phyloP scores from a whole-genome alignment of 2,888 invertebrate genomes.

The Metopia argyrocephala region DNA sequence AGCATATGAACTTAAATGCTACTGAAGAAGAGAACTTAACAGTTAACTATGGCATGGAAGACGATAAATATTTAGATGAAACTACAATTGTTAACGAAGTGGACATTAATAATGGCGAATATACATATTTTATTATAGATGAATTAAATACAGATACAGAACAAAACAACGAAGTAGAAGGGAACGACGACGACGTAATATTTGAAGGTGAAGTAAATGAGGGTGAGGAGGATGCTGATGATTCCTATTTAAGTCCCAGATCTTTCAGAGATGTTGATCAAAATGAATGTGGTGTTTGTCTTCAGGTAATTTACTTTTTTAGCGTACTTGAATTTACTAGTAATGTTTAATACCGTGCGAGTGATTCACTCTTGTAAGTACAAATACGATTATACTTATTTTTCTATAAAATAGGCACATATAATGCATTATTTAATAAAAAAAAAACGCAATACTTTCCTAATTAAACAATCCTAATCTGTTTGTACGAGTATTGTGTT shows the following conservation, averaged over 20 bases:
- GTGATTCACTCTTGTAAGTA: too few relatives aligned
- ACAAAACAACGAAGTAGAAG: not conserved
- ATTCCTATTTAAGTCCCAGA: not conserved
- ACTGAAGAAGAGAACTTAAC: not conserved
- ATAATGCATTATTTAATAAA: too few relatives aligned
- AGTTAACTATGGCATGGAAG: not conserved
- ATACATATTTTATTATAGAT: conserved; percentile 49
- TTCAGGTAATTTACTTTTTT: too few relatives aligned
- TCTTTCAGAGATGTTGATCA: not conserved
- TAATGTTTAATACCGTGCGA: too few relatives aligned
- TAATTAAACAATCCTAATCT: not conserved
- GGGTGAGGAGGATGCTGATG: not conserved
- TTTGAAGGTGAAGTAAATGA: not conserved
- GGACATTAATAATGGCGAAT: not conserved
- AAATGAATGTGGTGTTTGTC: conserved; percentile 36
- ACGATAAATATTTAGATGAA: not conserved
- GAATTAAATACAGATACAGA: conserved; percentile 47
- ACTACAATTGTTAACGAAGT: not conserved
- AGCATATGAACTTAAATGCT: not conserved
- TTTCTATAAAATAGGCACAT: too few relatives aligned
- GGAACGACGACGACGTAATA: not conserved
- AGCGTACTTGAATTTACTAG: too few relatives aligned
- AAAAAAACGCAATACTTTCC: not conserved
- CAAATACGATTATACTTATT: too few relatives aligned
- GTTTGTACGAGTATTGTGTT: not conserved